These are phyloP conservation scores for Diploptera punctata DNA, from an alignment of 2,888 invertebrate species.

Conservation along the genomic window DNA sequence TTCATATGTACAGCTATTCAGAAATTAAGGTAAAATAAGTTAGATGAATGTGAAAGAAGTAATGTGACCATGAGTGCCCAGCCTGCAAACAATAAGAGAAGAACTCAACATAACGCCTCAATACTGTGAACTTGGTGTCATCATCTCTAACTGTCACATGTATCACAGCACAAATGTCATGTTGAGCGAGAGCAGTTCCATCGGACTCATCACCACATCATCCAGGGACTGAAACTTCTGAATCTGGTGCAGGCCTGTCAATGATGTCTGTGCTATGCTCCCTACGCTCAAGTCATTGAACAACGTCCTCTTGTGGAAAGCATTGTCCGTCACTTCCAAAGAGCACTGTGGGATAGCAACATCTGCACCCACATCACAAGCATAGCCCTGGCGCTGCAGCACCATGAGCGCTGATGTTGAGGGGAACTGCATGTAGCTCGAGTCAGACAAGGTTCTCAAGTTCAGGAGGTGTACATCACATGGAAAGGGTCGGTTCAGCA, in stretches of 20 bases:
- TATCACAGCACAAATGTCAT: conserved; percentile 54
- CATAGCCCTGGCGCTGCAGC: conserved; percentile 78
- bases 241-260: conserved; percentile 65
- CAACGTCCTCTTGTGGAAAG: conserved; percentile 52
- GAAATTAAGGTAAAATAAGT: no score
- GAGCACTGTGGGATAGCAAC: conserved; percentile 47
- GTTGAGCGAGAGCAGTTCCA: conserved; percentile 72
- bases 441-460: conserved; percentile 80
- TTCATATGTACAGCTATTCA: no score
- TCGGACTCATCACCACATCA: conserved; percentile 54
- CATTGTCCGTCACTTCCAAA: conserved; percentile 32
- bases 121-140: no score
- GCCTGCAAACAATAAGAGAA: no score
- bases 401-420: conserved; percentile 77
- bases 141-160: no score
- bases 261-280: conserved; percentile 61
- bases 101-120: no score
- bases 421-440: conserved; percentile 78
- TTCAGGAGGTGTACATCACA: conserved; percentile 82
- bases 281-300: conserved; percentile 55
- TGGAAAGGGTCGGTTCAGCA: conserved; percentile 64
- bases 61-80: no score
- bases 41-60: no score
- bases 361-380: conserved; percentile 64
- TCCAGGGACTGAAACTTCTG: conserved; percentile 53